These are phyloP conservation scores for Dasyurus viverrinus DNA, from an alignment of 2,113 vertebrate genomes.

Conservation along the genomic window DNA sequence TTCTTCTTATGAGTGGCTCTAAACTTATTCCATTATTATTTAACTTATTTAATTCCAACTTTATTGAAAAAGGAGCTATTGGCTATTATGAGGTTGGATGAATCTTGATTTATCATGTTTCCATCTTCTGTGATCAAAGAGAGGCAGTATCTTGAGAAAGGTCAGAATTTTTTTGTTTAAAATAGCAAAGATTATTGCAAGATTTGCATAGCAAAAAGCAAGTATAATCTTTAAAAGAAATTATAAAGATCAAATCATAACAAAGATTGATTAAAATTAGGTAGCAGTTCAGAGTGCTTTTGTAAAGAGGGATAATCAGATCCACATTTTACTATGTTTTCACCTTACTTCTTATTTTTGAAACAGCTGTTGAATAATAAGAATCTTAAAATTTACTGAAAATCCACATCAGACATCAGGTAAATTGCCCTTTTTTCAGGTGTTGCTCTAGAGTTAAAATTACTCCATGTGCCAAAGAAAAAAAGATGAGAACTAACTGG, in stretches of 20 bases:
- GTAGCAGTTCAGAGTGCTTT: not conserved
- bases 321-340: not conserved
- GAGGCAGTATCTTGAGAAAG: not conserved
- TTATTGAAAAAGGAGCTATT: not conserved
- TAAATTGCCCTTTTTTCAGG: not conserved
- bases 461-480: conserved; percentile 14
- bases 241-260: not conserved
- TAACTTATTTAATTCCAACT: too few relatives aligned
- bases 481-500: not conserved
- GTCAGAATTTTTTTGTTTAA: not conserved
- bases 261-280: not conserved
- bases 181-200: not conserved
- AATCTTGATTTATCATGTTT: not conserved
- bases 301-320: not conserved
- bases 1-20: not conserved
- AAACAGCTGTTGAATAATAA: not conserved
- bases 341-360: not conserved
- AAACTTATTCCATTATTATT: not conserved
- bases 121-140: not conserved
- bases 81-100: not conserved
- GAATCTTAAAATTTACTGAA: not conserved
- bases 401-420: not conserved
- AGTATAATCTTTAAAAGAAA: not conserved
- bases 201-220: not conserved
- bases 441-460: not conserved